Percentiles rank a stretch among this genome's conserved stretches.
These are phyloP conservation scores for Acrossocheilus wenchowensis DNA, from an alignment of 2,797 vertebrate species.

Conservation along the genomic window DNA sequence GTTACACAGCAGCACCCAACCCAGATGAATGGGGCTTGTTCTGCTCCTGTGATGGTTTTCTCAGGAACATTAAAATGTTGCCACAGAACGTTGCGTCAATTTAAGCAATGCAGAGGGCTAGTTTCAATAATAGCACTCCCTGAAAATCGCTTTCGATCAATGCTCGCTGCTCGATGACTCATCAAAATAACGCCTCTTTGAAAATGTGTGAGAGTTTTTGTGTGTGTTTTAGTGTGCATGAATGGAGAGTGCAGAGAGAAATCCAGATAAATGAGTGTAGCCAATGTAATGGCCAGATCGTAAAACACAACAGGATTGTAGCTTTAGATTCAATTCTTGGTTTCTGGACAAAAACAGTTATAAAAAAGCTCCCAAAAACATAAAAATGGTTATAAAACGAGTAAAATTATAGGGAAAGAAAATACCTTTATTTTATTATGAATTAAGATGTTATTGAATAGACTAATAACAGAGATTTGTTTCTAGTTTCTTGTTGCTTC, in stretches of 20 bases:
- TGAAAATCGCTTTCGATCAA: slow-evolving; percentile 45
- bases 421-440: neutral
- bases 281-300: slow-evolving; percentile 13
- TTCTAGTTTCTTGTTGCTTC: neutral
- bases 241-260: neutral
- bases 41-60: slow-evolving; percentile 20
- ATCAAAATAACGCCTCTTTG: slow-evolving; percentile 42
- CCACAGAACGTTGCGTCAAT: slow-evolving; percentile 23
- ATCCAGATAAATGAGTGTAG: slow-evolving; percentile 4
- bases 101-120: neutral
- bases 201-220: slow-evolving; percentile 10
- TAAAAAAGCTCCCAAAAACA: neutral
- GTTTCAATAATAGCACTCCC: slow-evolving; percentile 29
- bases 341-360: neutral
- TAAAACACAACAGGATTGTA: neutral
- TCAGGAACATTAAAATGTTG: slow-evolving; percentile 26
- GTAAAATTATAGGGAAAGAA: neutral
- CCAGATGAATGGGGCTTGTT: slow-evolving; percentile 6
- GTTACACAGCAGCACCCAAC: slow-evolving; percentile 2
- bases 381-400: neutral
- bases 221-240: neutral
- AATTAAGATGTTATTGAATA: slow-evolving; percentile 11
- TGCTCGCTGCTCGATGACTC: slow-evolving; percentile 31
- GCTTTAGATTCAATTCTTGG: neutral
- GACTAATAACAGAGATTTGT: neutral